Conservation (phyloP, 2,113 vertebrate species). For the Guaruba guarouba region DNA sequence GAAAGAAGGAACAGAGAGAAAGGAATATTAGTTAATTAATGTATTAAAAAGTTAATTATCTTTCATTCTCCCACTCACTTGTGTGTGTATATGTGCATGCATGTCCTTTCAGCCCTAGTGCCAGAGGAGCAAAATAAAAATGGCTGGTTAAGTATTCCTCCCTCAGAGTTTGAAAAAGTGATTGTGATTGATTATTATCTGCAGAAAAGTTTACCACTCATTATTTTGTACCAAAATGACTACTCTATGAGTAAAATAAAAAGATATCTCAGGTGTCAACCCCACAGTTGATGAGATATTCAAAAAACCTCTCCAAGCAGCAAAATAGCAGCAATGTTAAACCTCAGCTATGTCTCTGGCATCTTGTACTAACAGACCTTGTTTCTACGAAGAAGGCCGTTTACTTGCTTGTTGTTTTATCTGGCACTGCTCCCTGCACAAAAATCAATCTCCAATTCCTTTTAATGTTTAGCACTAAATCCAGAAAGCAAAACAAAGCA, state of each 20-base stretch:
- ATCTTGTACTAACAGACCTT: constrained; percentile 12
- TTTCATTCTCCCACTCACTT: not conserved
- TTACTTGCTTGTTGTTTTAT: constrained; percentile 68
- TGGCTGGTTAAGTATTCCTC: not conserved
- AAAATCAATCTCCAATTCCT: constrained; percentile 76
- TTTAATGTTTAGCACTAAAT: constrained; percentile 76
- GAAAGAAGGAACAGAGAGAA: not conserved
- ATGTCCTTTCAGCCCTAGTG: not conserved
- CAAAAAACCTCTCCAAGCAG: not conserved
- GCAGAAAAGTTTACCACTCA: not conserved
- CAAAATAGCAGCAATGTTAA: not conserved
- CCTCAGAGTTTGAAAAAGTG: not conserved
- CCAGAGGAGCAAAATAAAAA: not conserved
- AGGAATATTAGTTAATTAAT: not conserved
- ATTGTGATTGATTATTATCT: not conserved
- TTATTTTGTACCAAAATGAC: not conserved
- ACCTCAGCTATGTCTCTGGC: not conserved
- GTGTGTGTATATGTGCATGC: rapidly evolving
- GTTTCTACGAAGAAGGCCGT: not conserved
- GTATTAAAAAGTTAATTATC: not conserved
- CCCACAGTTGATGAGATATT: not conserved
- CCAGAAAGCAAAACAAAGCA: constrained; percentile 74
- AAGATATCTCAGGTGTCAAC: not conserved
- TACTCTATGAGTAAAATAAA: not conserved
- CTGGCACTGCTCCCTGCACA: constrained; percentile 68